A percentile compares a stretch with the other conserved stretches of the same genome.
Evolutionary conservation across 2,888 invertebrate species (phyloP).

Genomic region (Metallyticus violacea): DNA sequence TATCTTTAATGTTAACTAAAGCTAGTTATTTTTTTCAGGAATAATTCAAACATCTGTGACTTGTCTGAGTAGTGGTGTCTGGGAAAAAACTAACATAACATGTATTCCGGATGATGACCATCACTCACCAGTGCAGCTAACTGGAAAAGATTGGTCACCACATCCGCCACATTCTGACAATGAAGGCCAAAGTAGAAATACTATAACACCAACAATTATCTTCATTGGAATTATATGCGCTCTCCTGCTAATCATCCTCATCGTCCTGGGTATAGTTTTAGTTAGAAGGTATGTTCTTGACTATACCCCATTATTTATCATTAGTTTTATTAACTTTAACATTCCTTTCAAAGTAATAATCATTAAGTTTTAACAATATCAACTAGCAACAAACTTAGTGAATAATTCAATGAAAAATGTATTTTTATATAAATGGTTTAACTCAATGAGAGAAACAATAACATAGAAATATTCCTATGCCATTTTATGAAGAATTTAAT

Average conservation of each 20-base stretch:
- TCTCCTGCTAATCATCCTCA: slow-evolving; percentile 24
- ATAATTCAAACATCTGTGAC: slow-evolving; percentile 33
- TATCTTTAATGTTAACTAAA: no score
- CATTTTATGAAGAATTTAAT: no score
- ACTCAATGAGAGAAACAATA: no score
- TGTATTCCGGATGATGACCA: slow-evolving; percentile 32
- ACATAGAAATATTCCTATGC: no score
- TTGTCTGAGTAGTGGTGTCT: slow-evolving; percentile 35
- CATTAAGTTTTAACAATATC: no score
- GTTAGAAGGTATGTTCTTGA: slow-evolving; percentile 19
- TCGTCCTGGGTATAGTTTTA: slow-evolving; percentile 24
- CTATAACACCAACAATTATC: slow-evolving; percentile 23
- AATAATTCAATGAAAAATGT: no score
- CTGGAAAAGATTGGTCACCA: slow-evolving; percentile 27
- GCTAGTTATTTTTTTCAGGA: slow-evolving; percentile 25
- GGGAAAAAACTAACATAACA: slow-evolving; percentile 35
- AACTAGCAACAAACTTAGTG: no score
- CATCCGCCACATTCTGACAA: neutral
- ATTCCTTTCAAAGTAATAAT: neutral
- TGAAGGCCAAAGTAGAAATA: neutral
- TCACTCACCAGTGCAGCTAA: slow-evolving; percentile 24
- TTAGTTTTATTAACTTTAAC: neutral
- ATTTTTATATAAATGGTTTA: no score
- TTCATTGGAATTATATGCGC: slow-evolving; percentile 24
- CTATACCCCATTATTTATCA: neutral